phyloP scores from a whole-genome alignment of 2,113 vertebrate species.

The Periophthalmodon schlosseri region DNA sequence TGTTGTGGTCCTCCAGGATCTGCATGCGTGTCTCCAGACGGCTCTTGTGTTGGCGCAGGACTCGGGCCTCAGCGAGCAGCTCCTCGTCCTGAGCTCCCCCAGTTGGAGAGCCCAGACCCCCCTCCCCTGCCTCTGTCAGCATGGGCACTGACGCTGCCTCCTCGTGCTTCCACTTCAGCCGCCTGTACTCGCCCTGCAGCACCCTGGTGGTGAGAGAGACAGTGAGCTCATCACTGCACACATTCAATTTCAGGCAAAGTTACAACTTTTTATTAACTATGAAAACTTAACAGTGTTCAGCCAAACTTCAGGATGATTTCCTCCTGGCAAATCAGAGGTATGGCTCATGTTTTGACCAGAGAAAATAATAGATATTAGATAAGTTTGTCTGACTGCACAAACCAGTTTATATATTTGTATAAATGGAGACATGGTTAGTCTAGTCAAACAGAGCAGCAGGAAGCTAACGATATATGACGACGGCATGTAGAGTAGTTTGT shows the following conservation, averaged over 20 bases:
- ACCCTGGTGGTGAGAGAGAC: slow-evolving; percentile 76
- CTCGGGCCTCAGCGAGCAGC: slow-evolving; percentile 91
- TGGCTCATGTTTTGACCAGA: neutral
- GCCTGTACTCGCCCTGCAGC: slow-evolving; percentile 92
- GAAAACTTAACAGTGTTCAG: neutral
- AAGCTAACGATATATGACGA: neutral
- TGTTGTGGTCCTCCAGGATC: slow-evolving; percentile 98
- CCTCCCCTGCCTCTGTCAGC: slow-evolving; percentile 80
- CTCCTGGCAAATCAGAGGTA: neutral
- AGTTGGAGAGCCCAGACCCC: slow-evolving; percentile 55
- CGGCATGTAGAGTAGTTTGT: neutral
- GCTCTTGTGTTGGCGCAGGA: slow-evolving; percentile 95
- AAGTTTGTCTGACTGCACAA: neutral
- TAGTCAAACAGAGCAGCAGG: neutral
- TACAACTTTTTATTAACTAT: neutral
- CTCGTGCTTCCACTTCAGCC: slow-evolving; percentile 96
- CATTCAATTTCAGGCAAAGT: neutral
- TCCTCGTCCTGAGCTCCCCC: slow-evolving; percentile 83
- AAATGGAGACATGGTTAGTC: neutral
- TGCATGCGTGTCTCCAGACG: slow-evolving; percentile 98
- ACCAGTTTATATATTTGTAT: neutral
- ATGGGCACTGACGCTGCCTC: slow-evolving; percentile 86
- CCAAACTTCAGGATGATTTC: neutral
- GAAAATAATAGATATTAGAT: neutral
- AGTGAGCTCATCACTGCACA: slow-evolving; percentile 4